Evolutionary conservation across 2,797 vertebrate genomes (phyloP), one percentile per base, ranked within the genome.

Genomic region (Avahi laniger): DNA sequence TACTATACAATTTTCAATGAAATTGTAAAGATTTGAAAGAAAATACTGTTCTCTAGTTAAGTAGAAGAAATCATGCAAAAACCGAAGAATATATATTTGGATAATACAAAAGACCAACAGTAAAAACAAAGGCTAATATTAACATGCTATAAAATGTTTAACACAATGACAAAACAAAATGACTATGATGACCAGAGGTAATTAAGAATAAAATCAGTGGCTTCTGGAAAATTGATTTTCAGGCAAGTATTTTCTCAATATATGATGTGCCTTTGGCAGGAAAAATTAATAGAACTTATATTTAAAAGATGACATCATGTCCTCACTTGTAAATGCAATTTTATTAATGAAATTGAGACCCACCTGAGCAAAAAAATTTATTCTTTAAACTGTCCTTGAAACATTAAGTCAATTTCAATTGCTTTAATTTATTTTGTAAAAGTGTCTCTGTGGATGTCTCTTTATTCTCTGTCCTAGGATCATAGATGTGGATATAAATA

Each of bases 331-430:
- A 87, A 90, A 89, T 63, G 88, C 7, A 78, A 28, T 86, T 94
- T 95, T 75, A 65, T 89, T 96, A 92, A 86, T 86, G 50, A 94
- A 96, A 84, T 8, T 28, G 28, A 67, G 59, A 78, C 38, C 14
- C 24, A 76, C 7, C 26, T 67, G 57, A 84, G 35, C 13, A 54
- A 41, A 85, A 85, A 0, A 54, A 93, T 78, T 80, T 90, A 65
- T 63, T 89, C 5, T 59, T 82, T 95, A 80, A 94, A 59, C 38
- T 89, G 33, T n/a, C 69, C 43, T 92, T 92, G 61, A 92, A 92
- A 94, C 52, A 82, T 12, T 81, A 86, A 65, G 88, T 57, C 5
- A 6, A 61, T 94, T 78, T 92, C 72, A 52, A 18, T 81, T 88
- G 22, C 30, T 93, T 84, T 83, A n/a, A 35, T 84, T 26, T 41